phyloP scores from a whole-genome alignment of 2,888 invertebrate species.

The Gnatocerus cornutus region DNA sequence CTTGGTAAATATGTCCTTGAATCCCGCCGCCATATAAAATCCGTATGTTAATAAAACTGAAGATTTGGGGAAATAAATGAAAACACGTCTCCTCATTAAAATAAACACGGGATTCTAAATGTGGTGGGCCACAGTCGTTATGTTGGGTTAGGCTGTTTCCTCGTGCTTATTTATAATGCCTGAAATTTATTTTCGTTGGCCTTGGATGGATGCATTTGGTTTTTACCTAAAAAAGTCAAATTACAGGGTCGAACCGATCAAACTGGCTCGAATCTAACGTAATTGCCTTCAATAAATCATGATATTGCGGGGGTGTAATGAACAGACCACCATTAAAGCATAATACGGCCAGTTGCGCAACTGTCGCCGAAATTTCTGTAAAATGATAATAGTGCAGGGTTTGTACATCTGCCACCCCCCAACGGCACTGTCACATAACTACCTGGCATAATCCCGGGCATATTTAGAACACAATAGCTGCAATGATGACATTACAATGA shows the following conservation, averaged over 20 bases:
- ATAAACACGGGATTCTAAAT: slow-evolving; percentile 61
- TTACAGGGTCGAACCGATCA: slow-evolving; percentile 24
- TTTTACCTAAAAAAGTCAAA: slow-evolving; percentile 38
- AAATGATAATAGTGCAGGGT: slow-evolving; percentile 30
- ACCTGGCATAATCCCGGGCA: slow-evolving; percentile 57
- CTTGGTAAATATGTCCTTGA: slow-evolving; percentile 32
- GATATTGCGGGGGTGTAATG: slow-evolving; percentile 48
- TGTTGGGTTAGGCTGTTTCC: slow-evolving; percentile 61
- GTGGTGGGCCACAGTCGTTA: slow-evolving; percentile 61
- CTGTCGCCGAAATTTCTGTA: slow-evolving; percentile 47
- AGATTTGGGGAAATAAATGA: slow-evolving; percentile 64
- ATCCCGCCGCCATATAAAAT: slow-evolving; percentile 37
- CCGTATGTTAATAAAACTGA: slow-evolving; percentile 57
- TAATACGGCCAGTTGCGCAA: slow-evolving; percentile 48
- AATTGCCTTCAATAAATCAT: slow-evolving; percentile 35
- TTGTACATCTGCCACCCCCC: slow-evolving; percentile 48
- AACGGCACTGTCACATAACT: slow-evolving; percentile 30
- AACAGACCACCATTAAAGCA: slow-evolving; percentile 18
- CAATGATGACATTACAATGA: slow-evolving; percentile 70
- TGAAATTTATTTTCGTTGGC: slow-evolving; percentile 56
- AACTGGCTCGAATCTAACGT: slow-evolving; percentile 11
- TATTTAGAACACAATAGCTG: slow-evolving; percentile 68
- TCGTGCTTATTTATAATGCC: slow-evolving; percentile 58
- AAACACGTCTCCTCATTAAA: slow-evolving; percentile 65
- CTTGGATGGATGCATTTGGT: slow-evolving; percentile 40